Evolutionary conservation across 2,797 vertebrate genomes (phyloP).

Genomic region (Gymnodraco acuticeps): DNA sequence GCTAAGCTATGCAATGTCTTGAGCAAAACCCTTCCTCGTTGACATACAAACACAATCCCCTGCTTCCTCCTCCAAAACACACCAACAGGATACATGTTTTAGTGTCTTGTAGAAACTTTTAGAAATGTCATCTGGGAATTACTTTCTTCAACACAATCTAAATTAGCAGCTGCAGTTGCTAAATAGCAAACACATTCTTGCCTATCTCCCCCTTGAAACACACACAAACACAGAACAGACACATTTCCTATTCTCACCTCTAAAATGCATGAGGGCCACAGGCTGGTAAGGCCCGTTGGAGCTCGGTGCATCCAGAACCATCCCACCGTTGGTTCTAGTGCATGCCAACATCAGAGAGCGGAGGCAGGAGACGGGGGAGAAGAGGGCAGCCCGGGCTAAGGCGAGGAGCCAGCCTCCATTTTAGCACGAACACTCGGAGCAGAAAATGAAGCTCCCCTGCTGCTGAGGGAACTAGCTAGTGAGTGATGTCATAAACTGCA

Average conservation of each 20-base stretch:
- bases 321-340: slow-evolving; percentile 90
- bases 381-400: slow-evolving; percentile 87
- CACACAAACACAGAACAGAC: slow-evolving; percentile 52
- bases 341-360: slow-evolving; percentile 95
- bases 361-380: slow-evolving; percentile 74
- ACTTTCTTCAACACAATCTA: slow-evolving; percentile 12
- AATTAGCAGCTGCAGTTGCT: slow-evolving; percentile 45
- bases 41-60: slow-evolving; percentile 64
- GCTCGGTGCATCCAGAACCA: slow-evolving; percentile 94
- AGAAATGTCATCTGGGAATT: slow-evolving; percentile 33
- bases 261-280: slow-evolving; percentile 94
- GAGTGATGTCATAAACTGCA: slow-evolving; percentile 92
- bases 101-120: slow-evolving; percentile 29
- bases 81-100: slow-evolving; percentile 16
- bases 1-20: slow-evolving; percentile 59
- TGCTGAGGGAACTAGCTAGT: slow-evolving; percentile 96
- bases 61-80: slow-evolving; percentile 55
- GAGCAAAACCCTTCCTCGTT: slow-evolving; percentile 52
- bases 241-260: slow-evolving; percentile 89
- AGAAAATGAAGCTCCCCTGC: slow-evolving; percentile 97
- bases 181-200: slow-evolving; percentile 50
- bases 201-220: slow-evolving; percentile 38
- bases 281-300: slow-evolving; percentile 97
- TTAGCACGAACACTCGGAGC: slow-evolving; percentile 92
- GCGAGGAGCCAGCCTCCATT: slow-evolving; percentile 96